Evolutionary conservation across 2,888 invertebrate genomes (phyloP).

Genomic region (Acanthoscelides obtectus): DNA sequence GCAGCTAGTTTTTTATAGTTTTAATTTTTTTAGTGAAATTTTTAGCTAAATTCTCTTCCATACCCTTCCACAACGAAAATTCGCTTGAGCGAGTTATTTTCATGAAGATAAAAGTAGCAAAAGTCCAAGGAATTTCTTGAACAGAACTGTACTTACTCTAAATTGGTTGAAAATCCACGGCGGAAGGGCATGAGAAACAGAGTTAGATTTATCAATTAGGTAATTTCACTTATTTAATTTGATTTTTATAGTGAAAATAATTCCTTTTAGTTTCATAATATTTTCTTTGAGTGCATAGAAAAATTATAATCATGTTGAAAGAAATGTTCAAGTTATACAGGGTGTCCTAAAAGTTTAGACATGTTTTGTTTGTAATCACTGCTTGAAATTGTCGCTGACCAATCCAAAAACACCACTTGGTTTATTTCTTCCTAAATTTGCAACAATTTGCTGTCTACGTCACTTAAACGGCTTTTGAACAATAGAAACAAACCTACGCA

Average conservation of each 20-base stretch:
- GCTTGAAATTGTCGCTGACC: too few relatives aligned
- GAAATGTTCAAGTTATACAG: not conserved
- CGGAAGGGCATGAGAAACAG: not conserved
- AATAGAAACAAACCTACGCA: too few relatives aligned
- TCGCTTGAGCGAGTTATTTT: not conserved
- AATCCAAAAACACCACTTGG: too few relatives aligned
- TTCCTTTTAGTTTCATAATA: not conserved
- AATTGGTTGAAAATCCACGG: not conserved
- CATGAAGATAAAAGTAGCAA: not conserved
- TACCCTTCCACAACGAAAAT: not conserved
- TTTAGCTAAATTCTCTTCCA: not conserved
- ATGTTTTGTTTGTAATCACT: too few relatives aligned
- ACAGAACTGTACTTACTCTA: not conserved
- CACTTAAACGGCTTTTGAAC: too few relatives aligned
- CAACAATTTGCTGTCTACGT: too few relatives aligned
- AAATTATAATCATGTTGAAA: not conserved
- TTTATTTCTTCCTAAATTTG: too few relatives aligned
- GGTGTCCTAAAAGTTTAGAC: too few relatives aligned
- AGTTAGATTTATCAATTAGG: not conserved
- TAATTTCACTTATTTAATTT: not conserved
- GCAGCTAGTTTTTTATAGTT: slow-evolving; percentile 9
- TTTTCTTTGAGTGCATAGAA: not conserved
- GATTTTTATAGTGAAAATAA: not conserved
- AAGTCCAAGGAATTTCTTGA: too few relatives aligned
- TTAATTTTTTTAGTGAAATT: not conserved